phyloP scores from a whole-genome alignment of 2,113 vertebrate genomes.

The Alectura lathami region DNA sequence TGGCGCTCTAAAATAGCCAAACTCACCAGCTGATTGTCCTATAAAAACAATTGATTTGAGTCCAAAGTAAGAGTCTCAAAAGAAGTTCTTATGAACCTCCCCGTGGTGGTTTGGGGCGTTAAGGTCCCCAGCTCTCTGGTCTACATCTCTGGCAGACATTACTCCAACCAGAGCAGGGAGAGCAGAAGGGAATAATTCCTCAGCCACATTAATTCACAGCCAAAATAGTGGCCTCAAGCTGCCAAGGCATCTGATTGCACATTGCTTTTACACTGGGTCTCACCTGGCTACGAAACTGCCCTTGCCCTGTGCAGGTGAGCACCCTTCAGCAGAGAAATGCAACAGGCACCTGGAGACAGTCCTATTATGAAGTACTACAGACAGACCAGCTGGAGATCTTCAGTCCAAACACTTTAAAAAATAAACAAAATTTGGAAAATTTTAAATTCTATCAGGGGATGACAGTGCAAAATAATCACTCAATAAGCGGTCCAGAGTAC shows the following conservation, averaged over 20 bases:
- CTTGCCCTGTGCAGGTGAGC: background rate
- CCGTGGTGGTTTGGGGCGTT: rapidly evolving
- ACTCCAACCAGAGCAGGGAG: background rate
- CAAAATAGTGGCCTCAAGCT: background rate
- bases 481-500: background rate
- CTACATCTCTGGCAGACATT: background rate
- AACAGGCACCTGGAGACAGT: background rate
- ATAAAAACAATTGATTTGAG: background rate
- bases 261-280: background rate
- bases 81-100: background rate
- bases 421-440: background rate
- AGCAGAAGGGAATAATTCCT: background rate
- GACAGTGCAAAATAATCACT: background rate
- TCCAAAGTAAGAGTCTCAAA: background rate
- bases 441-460: background rate
- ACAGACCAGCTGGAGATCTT: background rate
- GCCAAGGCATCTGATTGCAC: background rate
- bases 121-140: rapidly evolving
- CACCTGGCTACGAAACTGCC: background rate
- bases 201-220: rapidly evolving
- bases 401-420: background rate
- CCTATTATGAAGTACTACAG: background rate
- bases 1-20: background rate
- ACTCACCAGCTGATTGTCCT: background rate
- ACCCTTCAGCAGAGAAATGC: background rate